Evolutionary conservation across 2,888 invertebrate species (phyloP).

Genomic region (Eristalis arbustorum): DNA sequence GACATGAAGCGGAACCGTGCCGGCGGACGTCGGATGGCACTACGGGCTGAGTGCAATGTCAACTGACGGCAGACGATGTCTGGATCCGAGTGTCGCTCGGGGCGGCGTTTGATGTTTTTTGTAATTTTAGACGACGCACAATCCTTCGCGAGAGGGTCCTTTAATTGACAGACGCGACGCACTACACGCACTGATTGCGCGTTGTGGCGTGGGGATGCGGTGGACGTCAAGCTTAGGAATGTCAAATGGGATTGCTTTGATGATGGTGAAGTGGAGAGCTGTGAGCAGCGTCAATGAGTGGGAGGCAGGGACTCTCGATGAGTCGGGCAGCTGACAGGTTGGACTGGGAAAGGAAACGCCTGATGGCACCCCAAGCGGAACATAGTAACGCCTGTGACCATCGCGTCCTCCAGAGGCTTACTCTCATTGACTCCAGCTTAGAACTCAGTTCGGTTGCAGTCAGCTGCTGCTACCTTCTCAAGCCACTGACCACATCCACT

Average conservation of each 20-base stretch:
- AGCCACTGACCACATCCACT: no score
- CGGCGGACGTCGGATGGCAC: background rate
- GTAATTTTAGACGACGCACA: conserved; percentile 59
- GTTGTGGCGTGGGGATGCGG: conserved; percentile 6
- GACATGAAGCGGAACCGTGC: background rate
- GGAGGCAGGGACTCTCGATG: no score
- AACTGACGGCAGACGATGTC: conserved; percentile 55
- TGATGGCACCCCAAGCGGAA: no score
- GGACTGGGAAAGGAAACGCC: no score
- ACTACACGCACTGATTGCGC: background rate
- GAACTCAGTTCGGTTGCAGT: no score
- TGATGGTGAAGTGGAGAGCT: background rate
- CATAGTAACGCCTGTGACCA: no score
- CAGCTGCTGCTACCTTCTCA: no score
- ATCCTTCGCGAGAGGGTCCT: conserved; percentile 36
- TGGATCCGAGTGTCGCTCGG: conserved; percentile 32
- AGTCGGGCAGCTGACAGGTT: no score
- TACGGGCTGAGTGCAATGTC: background rate
- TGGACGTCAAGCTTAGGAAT: conserved; percentile 17
- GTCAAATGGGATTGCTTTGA: background rate
- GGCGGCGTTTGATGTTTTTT: conserved; percentile 43
- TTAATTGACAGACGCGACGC: conserved; percentile 49
- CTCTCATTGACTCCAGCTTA: no score
- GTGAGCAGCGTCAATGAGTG: background rate
- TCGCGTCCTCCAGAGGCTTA: no score